phyloP scores from a whole-genome alignment of 2,797 vertebrate genomes.

The Clarias pachynema region DNA sequence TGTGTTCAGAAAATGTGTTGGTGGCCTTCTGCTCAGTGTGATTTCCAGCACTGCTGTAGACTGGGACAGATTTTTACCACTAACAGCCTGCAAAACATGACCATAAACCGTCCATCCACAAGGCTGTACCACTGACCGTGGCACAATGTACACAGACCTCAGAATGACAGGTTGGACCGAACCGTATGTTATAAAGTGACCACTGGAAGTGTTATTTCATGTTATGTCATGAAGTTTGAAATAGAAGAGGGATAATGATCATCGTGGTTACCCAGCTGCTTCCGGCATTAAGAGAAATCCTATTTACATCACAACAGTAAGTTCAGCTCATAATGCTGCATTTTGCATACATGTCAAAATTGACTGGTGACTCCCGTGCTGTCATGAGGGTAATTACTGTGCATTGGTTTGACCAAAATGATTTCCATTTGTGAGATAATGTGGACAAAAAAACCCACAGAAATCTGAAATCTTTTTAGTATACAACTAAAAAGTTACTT shows the following conservation, averaged over 20 bases:
- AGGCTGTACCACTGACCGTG: not conserved
- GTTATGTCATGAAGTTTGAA: not conserved
- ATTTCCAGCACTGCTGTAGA: not conserved
- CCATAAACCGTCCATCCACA: constrained; percentile 4
- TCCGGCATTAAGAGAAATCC: not conserved
- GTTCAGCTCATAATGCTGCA: not conserved
- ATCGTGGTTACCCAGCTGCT: not conserved
- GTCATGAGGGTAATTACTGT: not conserved
- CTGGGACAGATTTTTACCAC: not conserved
- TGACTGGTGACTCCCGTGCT: not conserved
- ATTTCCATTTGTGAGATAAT: constrained; percentile 4
- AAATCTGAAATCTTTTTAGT: not conserved
- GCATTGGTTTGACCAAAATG: not conserved
- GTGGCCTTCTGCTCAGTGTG: not conserved
- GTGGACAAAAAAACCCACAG: not conserved
- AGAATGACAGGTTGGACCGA: not conserved
- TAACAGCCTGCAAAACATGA: constrained; percentile 10
- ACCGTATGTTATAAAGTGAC: constrained; percentile 4
- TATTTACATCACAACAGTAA: not conserved
- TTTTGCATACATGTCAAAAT: not conserved
- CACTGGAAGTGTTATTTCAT: not conserved
- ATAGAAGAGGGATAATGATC: not conserved
- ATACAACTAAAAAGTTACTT: not conserved
- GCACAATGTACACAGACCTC: not conserved
- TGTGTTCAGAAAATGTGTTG: not conserved